Evolutionary conservation across 2,797 vertebrate genomes (phyloP), one percentile per base, ranked within the genome.

Genomic region (Karalla daura): DNA sequence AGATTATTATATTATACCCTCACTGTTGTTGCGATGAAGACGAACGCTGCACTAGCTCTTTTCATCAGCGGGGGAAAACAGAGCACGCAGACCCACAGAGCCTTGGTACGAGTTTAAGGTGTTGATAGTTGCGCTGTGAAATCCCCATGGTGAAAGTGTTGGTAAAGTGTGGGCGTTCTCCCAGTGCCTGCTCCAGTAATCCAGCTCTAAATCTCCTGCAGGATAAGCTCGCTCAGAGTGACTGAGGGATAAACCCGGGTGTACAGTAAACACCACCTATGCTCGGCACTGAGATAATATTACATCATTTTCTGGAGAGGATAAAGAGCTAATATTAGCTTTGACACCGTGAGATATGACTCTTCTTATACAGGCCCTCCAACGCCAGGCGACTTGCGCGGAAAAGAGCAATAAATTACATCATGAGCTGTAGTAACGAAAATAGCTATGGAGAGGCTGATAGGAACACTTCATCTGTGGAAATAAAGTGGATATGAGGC

Each of bases 191-290:
- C 58, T 64, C 65, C 23, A 40, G 39, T 85, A 81, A 85, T 84
- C 77, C 79, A 62, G 66, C 71, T 59, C 72, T 72, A 70, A 86
- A 86, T 84, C 76, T 84, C 50, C 77, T 67, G 55, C 36, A 39
- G 56, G 54, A 32, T 74, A 39, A 77, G 56, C 68, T 63, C 60
- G 64, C 39, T 20, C 33, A 24, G 41, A 77, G 65, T 40, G 63
- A 63, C 74, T 61, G 56, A 52, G 27, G 47, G 74, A 81, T 83
- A 78, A 83, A 73, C 67, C 45, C 65, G 15, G 56, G 64, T 73
- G 50, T 86, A 70, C 76, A 64, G 78, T 56, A 83, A 83, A 85
- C 77, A 75, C 52, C 69, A 41, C 70, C 78, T 54, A 63, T 70
- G 77, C 68, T 9, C 70, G 52, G 35, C 39, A 72, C 49, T 82